Conservation (phyloP, 2,888 invertebrate species). For the Drosophila kambysellisi region DNA sequence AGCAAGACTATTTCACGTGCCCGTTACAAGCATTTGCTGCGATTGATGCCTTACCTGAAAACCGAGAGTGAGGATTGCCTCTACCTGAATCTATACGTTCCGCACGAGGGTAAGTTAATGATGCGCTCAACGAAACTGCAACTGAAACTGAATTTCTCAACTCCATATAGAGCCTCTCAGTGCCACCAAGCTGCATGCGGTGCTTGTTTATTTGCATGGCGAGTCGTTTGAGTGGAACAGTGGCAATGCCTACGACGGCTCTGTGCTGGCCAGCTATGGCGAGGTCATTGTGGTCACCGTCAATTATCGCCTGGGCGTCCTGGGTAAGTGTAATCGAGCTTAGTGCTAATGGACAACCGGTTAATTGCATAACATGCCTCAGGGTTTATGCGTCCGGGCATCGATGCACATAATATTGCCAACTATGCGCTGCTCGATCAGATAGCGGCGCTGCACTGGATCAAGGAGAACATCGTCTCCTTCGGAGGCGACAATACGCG, state of each 20-base stretch:
- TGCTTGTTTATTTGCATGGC: slow-evolving; percentile 96
- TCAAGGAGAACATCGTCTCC: slow-evolving; percentile 95
- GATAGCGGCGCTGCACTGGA: slow-evolving; percentile 97
- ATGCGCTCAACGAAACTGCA: slow-evolving; percentile 3
- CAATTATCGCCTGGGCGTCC: slow-evolving; percentile 92
- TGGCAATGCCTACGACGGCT: slow-evolving; percentile 98
- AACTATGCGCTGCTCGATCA: slow-evolving; percentile 98
- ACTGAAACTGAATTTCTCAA: slow-evolving; percentile 2
- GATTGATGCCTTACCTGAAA: slow-evolving; percentile 89
- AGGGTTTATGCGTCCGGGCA: slow-evolving; percentile 93
- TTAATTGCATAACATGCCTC: slow-evolving; percentile 33
- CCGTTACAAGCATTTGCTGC: slow-evolving; percentile 90
- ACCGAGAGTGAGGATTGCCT: slow-evolving; percentile 94
- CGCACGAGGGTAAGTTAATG: slow-evolving; percentile 90
- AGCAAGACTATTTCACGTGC: slow-evolving; percentile 88
- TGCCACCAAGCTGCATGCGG: slow-evolving; percentile 88
- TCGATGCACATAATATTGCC: slow-evolving; percentile 90
- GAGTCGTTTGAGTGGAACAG: slow-evolving; percentile 99
- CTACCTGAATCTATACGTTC: slow-evolving; percentile 96
- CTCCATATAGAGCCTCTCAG: slow-evolving; percentile 81
- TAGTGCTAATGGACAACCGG: slow-evolving; percentile 4
- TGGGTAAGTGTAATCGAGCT: slow-evolving; percentile 87
- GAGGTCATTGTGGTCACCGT: slow-evolving; percentile 94
- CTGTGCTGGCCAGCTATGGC: slow-evolving; percentile 96
- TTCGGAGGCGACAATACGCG: slow-evolving; percentile 95